A percentile compares a stretch with the other conserved stretches of the same genome.
Conservation (phyloP, 2,888 invertebrate genomes). For the Acleris emargana region DNA sequence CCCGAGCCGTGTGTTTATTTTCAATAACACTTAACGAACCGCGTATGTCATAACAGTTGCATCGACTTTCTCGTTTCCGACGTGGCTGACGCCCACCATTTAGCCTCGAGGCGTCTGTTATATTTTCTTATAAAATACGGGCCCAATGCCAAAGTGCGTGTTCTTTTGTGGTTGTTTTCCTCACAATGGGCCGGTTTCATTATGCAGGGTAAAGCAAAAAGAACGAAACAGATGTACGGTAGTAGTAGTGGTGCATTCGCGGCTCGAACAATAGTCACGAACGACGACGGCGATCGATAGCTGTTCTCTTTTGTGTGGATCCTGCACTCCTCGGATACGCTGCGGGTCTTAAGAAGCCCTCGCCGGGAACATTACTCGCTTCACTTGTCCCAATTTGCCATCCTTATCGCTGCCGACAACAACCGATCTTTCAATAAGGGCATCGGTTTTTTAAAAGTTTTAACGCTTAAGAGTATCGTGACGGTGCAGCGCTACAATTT, state of each 20-base stretch:
- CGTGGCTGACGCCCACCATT: conserved; percentile 74
- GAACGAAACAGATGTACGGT: conserved; percentile 80
- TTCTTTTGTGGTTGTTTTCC: conserved; percentile 77
- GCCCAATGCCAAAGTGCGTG: conserved; percentile 69
- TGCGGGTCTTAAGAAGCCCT: conserved; percentile 56
- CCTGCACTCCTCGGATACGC: conserved; percentile 44
- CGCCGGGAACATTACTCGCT: conserved; percentile 54
- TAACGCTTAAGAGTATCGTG: neutral
- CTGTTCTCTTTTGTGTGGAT: conserved; percentile 68
- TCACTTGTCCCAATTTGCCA: conserved; percentile 35
- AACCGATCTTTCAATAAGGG: neutral
- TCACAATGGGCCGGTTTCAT: conserved; percentile 79
- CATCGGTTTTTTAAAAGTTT: too few species aligned
- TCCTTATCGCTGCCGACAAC: conserved; percentile 5
- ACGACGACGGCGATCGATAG: conserved; percentile 69
- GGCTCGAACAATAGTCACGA: conserved; percentile 77
- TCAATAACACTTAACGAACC: conserved; percentile 71
- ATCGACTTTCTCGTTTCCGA: conserved; percentile 78
- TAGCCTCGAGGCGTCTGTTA: conserved; percentile 68
- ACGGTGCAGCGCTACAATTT: neutral
- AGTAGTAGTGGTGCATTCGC: conserved; percentile 72
- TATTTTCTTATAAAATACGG: conserved; percentile 77
- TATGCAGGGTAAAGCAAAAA: conserved; percentile 77
- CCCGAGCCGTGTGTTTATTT: conserved; percentile 66
- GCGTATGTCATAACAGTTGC: conserved; percentile 81